A percentile compares a stretch with the other conserved stretches of the same genome.
Conservation (phyloP, 2,888 invertebrate genomes). For the Flabesymbios commensalis region DNA sequence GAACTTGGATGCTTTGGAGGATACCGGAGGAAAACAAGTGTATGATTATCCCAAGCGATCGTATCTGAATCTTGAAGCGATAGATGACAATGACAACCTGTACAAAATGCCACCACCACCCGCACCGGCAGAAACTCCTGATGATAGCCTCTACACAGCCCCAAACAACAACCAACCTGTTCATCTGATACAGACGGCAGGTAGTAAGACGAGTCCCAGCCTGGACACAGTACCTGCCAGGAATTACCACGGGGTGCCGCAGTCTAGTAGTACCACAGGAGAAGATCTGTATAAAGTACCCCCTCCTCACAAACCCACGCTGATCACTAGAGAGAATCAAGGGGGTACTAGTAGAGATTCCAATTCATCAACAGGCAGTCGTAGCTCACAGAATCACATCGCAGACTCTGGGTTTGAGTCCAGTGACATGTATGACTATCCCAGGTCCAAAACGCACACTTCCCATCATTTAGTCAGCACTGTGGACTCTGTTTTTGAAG, state of each 20-base stretch:
- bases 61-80: constrained; percentile 2
- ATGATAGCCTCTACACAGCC: constrained; percentile 4
- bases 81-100: constrained; percentile 1
- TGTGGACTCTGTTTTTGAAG: too few species aligned
- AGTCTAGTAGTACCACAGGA: too few species aligned
- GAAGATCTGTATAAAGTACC: constrained; percentile 7
- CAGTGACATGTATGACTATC: too few species aligned
- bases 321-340: too few species aligned
- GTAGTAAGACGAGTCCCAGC: background rate
- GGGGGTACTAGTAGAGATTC: too few species aligned
- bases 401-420: too few species aligned
- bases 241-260: too few species aligned
- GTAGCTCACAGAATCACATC: too few species aligned
- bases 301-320: background rate
- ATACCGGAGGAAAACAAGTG: background rate
- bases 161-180: background rate
- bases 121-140: constrained; percentile 66
- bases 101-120: constrained; percentile 51
- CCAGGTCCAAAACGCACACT: too few species aligned
- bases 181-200: background rate
- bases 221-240: too few species aligned
- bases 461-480: too few species aligned
- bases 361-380: too few species aligned
- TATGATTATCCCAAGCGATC: constrained; percentile 7
- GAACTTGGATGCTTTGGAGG: constrained; percentile 2